These are phyloP conservation scores for Mythimna ferrago DNA, from an alignment of 2,888 invertebrate species.

Conservation along the genomic window DNA sequence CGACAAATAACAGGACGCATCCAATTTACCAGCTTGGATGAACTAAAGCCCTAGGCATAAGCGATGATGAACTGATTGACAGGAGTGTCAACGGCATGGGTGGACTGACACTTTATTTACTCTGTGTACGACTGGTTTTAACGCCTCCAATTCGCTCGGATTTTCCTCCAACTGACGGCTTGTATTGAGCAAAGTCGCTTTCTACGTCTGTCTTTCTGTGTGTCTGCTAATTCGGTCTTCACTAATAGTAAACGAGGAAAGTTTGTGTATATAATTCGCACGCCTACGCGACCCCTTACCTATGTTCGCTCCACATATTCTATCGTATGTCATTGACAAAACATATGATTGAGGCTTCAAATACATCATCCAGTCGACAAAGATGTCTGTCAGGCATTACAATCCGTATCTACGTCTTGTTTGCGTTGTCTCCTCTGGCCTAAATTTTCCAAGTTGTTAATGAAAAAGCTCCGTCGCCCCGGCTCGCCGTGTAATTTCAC, in stretches of 20 bases:
- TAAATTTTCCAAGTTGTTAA: conserved; percentile 87
- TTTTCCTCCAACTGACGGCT: neutral
- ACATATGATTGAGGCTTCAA: conserved; percentile 9
- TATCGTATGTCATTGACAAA: neutral
- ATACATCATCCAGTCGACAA: conserved; percentile 48
- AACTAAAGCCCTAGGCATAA: conserved; percentile 25
- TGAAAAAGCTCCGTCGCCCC: conserved; percentile 84
- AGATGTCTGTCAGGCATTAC: conserved; percentile 60
- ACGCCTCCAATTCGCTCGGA: neutral
- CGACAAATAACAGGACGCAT: conserved; percentile 66
- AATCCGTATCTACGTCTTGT: conserved; percentile 67
- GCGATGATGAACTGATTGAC: conserved; percentile 21
- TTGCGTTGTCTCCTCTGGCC: conserved; percentile 76
- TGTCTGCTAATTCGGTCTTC: too few relatives aligned
- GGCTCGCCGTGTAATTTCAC: conserved; percentile 80
- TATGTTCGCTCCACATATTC: neutral
- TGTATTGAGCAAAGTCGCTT: neutral
- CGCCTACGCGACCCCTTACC: too few relatives aligned
- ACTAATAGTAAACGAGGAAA: too few relatives aligned
- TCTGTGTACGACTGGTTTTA: neutral
- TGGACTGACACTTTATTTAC: neutral
- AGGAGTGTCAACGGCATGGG: conserved; percentile 5
- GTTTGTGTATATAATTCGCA: too few relatives aligned
- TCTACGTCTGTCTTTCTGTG: too few relatives aligned
- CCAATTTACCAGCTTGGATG: conserved; percentile 24